phyloP scores from a whole-genome alignment of 2,888 invertebrate species.

The Phanerotoma sp. region DNA sequence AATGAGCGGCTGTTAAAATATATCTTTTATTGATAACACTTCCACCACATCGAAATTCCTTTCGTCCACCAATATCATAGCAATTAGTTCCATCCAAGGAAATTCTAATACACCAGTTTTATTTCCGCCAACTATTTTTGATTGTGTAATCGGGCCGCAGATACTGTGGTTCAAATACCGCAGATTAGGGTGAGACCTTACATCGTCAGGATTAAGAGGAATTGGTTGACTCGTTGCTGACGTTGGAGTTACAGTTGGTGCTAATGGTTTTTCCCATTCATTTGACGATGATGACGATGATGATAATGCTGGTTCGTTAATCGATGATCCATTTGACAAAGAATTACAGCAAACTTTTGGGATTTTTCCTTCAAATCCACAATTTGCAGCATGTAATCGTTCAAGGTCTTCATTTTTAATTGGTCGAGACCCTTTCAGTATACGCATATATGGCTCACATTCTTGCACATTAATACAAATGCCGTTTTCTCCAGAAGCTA shows the following conservation, averaged over 20 bases:
- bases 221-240: not conserved
- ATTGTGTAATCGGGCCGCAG: constrained; percentile 63
- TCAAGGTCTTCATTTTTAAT: constrained; percentile 35
- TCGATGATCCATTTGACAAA: too few species aligned
- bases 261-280: not conserved
- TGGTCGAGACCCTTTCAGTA: constrained; percentile 46
- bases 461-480: constrained; percentile 53
- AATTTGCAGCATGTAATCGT: constrained; percentile 54
- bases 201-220: constrained; percentile 47
- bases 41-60: not conserved
- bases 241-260: not conserved
- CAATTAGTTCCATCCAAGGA: constrained; percentile 77
- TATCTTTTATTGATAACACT: not conserved
- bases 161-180: constrained; percentile 50
- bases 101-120: constrained; percentile 66
- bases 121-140: constrained; percentile 66
- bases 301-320: constrained; percentile 12
- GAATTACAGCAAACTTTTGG: constrained; percentile 58
- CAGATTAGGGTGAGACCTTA: constrained; percentile 54
- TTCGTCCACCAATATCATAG: constrained; percentile 32
- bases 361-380: constrained; percentile 56
- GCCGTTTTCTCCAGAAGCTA: constrained; percentile 45
- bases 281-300: too few species aligned
- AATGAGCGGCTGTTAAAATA: not conserved
- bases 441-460: constrained; percentile 48